Evolutionary conservation across 2,888 invertebrate species (phyloP).

Genomic region (Celastrina argiolus): DNA sequence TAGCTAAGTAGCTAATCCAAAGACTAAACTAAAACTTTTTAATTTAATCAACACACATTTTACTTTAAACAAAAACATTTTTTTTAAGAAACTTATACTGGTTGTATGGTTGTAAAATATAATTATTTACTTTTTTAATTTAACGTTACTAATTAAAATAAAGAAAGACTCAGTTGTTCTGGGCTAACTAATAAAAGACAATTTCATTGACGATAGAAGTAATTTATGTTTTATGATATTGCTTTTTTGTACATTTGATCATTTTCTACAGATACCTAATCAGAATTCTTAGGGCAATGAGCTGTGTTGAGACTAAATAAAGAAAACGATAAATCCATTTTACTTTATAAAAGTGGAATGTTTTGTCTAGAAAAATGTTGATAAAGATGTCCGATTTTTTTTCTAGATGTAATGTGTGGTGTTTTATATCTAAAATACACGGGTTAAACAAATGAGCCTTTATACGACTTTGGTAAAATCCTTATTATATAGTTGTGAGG

Average conservation of each 20-base stretch:
- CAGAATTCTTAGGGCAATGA: conserved; percentile 1
- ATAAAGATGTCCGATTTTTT: too few species aligned
- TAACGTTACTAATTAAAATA: not conserved
- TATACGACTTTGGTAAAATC: too few species aligned
- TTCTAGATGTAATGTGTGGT: too few species aligned
- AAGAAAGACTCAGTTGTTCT: not conserved
- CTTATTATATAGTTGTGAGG: too few species aligned
- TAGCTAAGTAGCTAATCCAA: too few species aligned
- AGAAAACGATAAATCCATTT: not conserved
- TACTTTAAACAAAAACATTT: not conserved
- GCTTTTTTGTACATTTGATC: not conserved
- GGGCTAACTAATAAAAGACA: not conserved
- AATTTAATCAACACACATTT: too few species aligned
- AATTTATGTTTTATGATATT: not conserved
- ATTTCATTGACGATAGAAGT: not conserved
- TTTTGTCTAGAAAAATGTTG: not conserved
- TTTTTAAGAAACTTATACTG: not conserved
- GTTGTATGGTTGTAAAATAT: not conserved
- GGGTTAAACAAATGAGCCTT: too few species aligned
- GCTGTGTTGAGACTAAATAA: not conserved
- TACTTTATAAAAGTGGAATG: not conserved
- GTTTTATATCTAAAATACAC: too few species aligned
- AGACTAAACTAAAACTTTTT: too few species aligned
- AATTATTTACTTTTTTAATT: not conserved
- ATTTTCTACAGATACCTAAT: not conserved